Evolutionary conservation across 2,888 invertebrate species (phyloP), one percentile per base, ranked within the genome.

Genomic region (Branchipolynoe longqiensis): DNA sequence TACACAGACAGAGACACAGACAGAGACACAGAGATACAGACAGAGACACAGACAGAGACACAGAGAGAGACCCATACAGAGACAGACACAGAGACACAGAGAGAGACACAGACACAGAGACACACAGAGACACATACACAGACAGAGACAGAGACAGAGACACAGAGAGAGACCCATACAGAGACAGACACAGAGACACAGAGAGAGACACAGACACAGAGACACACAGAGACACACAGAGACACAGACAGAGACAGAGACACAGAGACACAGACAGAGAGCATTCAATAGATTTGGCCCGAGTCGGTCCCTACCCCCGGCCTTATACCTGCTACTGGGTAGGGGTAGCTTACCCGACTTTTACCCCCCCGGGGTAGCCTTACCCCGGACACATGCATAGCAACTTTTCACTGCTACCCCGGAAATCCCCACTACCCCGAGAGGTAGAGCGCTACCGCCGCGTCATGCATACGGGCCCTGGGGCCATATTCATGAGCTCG

Each of bases 11-110:
- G n/a, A 58, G 58, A n/a, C 58, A 58, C 58, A 58, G 58, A n/a
- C 58, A 58, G n/a, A 58, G 58, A n/a, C 58, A 58, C 58, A 58
- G 58, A n/a, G n/a, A 58, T 25, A 58, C n/a, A n/a, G n/a, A 58
- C 58, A 58, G 58, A n/a, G n/a, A 58, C 58, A 58, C n/a, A n/a
- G n/a, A 58, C 58, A 58, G 58, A n/a, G n/a, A 58, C 58, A 58
- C n/a, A n/a, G n/a, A 58, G n/a, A 58, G 58, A n/a, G n/a, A 58
- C 58, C 14, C n/a, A n/a, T 25, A 58, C 58, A 58, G 58, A n/a
- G n/a, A 58, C 58, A 58, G 58, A n/a, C 58, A 58, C 58, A 58
- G 58, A n/a, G n/a, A 58, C 58, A 58, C n/a, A n/a, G n/a, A 58
- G n/a, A 58, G 58, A n/a, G n/a, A 58, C 58, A 58, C n/a, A n/a